Evolutionary conservation across 2,888 invertebrate species (phyloP).

Genomic region (Dione juno): DNA sequence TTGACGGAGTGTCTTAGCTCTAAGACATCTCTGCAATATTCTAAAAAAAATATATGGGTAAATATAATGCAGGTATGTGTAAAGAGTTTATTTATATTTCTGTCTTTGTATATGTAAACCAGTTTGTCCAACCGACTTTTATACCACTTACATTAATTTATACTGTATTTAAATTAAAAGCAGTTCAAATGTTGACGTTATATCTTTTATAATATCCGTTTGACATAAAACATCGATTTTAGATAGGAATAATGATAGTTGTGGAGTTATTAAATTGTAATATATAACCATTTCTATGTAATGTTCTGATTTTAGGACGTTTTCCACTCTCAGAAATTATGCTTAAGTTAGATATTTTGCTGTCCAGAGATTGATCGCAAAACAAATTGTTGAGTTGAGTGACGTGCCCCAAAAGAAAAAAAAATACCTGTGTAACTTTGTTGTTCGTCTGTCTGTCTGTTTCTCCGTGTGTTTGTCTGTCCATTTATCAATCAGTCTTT

Average conservation of each 20-base stretch:
- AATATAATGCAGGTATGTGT: too few relatives aligned
- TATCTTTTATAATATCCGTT: constrained; percentile 40
- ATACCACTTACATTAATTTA: constrained; percentile 52
- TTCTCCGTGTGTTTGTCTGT: too few relatives aligned
- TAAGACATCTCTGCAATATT: neutral
- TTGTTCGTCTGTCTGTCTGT: too few relatives aligned
- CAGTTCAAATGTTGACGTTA: constrained; percentile 29
- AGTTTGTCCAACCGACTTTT: constrained; percentile 38
- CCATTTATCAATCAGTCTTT: too few relatives aligned
- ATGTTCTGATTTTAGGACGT: neutral
- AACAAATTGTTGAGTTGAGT: neutral
- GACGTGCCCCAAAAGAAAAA: too few relatives aligned
- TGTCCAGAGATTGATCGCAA: neutral
- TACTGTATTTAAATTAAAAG: constrained; percentile 49
- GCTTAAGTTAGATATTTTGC: neutral
- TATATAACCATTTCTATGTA: constrained; percentile 14
- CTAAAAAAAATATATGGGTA: too few relatives aligned
- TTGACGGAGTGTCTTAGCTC: neutral
- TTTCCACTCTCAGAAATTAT: neutral
- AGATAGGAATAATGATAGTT: constrained; percentile 14
- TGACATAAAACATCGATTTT: constrained; percentile 30
- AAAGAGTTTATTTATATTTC: too few relatives aligned
- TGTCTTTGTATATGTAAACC: constrained; percentile 23
- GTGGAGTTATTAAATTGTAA: constrained; percentile 9
- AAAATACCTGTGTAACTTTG: too few relatives aligned